These are phyloP conservation scores for Amphipoea oculea DNA, from an alignment of 2,888 invertebrate genomes.

Conservation along the genomic window DNA sequence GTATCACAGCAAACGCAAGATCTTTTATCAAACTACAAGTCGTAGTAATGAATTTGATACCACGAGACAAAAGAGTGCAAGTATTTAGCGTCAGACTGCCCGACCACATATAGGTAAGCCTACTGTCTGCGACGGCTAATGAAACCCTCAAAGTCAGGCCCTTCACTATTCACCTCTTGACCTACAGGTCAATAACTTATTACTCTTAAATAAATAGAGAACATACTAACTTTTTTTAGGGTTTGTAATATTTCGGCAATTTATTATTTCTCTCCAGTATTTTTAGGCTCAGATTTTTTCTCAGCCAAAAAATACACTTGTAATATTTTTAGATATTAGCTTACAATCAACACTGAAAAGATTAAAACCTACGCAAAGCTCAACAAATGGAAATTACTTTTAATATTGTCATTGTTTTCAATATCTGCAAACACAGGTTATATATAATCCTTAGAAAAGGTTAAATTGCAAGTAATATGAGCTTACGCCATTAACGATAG, in stretches of 20 bases:
- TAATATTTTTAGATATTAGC: neutral
- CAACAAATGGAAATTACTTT: neutral
- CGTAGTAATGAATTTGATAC: neutral
- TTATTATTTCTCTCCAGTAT: neutral
- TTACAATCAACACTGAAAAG: neutral
- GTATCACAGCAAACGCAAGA: neutral
- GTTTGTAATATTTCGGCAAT: neutral
- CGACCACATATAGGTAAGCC: conserved; percentile 39
- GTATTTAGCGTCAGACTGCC: conserved; percentile 25
- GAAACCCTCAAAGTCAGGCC: conserved; percentile 46
- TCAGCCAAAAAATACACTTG: neutral
- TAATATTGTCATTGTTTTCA: too few species aligned
- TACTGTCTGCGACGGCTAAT: conserved; percentile 38
- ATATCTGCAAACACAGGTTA: neutral
- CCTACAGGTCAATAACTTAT: conserved; percentile 47
- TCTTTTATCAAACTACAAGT: neutral
- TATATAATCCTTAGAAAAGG: neutral
- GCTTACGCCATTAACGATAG: neutral
- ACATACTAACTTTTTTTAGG: conserved; percentile 6
- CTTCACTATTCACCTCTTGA: conserved; percentile 56
- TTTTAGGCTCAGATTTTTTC: neutral
- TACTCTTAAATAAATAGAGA: conserved; percentile 35
- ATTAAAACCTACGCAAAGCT: neutral
- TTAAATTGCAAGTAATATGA: neutral
- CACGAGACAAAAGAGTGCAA: conserved; percentile 25